A percentile compares a stretch with the other conserved stretches of the same genome.
Conservation (phyloP, 2,113 vertebrate species). For the Grammomys surdaster region DNA sequence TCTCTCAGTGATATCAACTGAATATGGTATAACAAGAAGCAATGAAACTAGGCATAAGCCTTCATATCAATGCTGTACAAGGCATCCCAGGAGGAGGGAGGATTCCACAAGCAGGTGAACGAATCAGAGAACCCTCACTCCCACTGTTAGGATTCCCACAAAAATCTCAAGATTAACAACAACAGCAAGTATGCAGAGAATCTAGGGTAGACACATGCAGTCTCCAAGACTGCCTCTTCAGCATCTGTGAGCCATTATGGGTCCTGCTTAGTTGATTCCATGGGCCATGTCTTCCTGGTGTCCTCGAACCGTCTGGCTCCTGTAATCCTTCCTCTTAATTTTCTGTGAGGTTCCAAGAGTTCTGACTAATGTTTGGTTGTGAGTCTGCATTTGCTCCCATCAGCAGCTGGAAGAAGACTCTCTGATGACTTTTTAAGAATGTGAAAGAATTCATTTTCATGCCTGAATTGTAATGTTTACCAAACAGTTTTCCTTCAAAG, state of each 20-base stretch:
- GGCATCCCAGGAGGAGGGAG: not conserved
- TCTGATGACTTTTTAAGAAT: not conserved
- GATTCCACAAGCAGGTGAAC: rapidly evolving
- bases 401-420: not conserved
- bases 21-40: not conserved
- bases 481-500: not conserved
- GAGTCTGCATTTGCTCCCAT: not conserved
- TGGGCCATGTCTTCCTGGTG: not conserved
- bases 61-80: not conserved
- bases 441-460: not conserved
- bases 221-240: not conserved
- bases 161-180: not conserved
- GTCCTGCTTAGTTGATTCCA: no score
- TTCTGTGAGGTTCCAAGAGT: not conserved
- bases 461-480: not conserved
- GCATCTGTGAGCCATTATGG: no score
- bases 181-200: not conserved
- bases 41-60: not conserved
- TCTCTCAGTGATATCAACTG: not conserved
- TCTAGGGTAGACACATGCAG: not conserved
- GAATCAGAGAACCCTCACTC: not conserved
- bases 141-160: not conserved
- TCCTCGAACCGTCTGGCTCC: not conserved
- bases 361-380: not conserved
- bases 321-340: not conserved